Percentiles rank a stretch among this genome's conserved stretches.
These are phyloP conservation scores for Microcebus jonahi DNA, from an alignment of 2,113 vertebrate genomes.

Conservation along the genomic window DNA sequence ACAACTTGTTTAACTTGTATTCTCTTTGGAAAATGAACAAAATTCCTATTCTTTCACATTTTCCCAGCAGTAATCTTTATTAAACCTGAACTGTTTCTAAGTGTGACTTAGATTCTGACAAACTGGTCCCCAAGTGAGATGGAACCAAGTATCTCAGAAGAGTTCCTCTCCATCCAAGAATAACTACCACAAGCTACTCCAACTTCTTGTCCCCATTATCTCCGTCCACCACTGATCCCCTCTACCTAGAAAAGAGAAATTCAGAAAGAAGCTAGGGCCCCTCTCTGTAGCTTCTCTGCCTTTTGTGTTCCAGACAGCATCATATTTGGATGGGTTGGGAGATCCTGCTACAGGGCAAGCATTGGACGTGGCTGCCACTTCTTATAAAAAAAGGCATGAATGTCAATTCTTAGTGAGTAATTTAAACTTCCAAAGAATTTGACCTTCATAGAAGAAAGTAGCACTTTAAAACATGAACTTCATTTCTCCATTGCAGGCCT, in stretches of 20 bases:
- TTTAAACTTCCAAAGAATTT: not conserved
- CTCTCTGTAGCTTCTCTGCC: no score
- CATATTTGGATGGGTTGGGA: accelerated
- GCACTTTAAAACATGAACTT: not conserved
- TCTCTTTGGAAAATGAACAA: not conserved
- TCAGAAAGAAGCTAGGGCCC: not conserved
- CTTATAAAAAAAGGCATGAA: accelerated
- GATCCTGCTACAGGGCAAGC: accelerated
- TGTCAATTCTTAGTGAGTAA: not conserved
- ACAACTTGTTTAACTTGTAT: not conserved
- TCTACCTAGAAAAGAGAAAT: not conserved
- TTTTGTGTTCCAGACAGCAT: not conserved
- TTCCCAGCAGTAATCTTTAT: not conserved
- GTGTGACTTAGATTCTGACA: not conserved
- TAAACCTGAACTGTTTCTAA: not conserved
- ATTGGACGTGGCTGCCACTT: accelerated
- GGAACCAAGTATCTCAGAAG: not conserved
- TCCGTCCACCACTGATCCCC: not conserved
- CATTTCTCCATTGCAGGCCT: not conserved
- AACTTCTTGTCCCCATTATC: not conserved
- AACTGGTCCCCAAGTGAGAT: not conserved
- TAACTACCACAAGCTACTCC: not conserved
- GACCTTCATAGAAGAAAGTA: not conserved
- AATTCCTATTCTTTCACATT: not conserved
- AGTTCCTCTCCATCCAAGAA: not conserved